Percentiles rank a stretch among this genome's conserved stretches.
Conservation (phyloP, 2,888 invertebrate species). For the Ormyrus labotus region DNA sequence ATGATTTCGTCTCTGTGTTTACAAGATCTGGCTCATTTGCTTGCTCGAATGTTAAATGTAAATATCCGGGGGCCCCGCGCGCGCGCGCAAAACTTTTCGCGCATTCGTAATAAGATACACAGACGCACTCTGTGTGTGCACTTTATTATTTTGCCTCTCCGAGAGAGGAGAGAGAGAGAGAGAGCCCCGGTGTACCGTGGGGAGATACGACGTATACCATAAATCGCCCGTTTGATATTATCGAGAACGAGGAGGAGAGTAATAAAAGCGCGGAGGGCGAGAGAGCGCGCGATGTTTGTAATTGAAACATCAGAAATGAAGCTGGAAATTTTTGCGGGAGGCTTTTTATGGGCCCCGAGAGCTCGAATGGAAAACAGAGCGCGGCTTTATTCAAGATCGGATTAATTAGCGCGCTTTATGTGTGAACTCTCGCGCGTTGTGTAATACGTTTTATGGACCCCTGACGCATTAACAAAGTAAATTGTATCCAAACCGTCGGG, state of each 20-base stretch:
- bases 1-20: conserved; percentile 53
- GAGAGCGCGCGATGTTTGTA: conserved; percentile 18
- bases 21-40: conserved; percentile 55
- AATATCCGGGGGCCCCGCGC: conserved; percentile 33
- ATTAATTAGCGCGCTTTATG: too few relatives aligned
- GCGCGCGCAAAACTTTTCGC: conserved; percentile 9
- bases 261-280: conserved; percentile 21
- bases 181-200: not conserved
- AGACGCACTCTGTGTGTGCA: not conserved
- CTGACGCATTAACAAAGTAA: too few relatives aligned
- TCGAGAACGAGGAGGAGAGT: conserved; percentile 21
- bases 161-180: not conserved
- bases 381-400: too few relatives aligned
- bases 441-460: too few relatives aligned
- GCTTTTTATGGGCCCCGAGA: too few relatives aligned
- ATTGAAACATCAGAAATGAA: conserved; percentile 46
- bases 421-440: too few relatives aligned
- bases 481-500: too few relatives aligned
- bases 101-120: conserved; percentile 19
- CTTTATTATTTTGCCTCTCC: conserved; percentile 35
- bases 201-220: conserved; percentile 6
- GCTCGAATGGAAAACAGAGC: too few relatives aligned
- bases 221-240: conserved; percentile 44
- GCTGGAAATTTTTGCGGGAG: not conserved
- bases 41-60: conserved; percentile 52